A percentile compares a stretch with the other conserved stretches of the same genome.
These are phyloP conservation scores for Drosophila pseudoananassae DNA, from an alignment of 1,140 invertebrate genomes.

Conservation along the genomic window DNA sequence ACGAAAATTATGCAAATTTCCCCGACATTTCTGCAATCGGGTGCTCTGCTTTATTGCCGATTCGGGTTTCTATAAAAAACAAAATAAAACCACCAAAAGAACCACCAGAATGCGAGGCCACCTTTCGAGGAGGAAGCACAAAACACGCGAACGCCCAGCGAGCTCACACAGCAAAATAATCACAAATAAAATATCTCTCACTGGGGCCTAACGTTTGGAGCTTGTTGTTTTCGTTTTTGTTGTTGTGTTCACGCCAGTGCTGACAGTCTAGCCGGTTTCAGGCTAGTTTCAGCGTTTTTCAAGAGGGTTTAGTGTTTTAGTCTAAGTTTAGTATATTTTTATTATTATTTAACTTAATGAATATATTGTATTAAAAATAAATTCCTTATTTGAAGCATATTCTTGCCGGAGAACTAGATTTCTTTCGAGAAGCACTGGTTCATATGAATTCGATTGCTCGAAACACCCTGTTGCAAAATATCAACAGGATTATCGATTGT, in stretches of 20 bases:
- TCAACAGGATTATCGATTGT: too few relatives aligned
- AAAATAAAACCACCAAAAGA: slow-evolving; percentile 9
- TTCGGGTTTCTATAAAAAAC: slow-evolving; percentile 24
- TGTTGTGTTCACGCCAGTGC: not conserved
- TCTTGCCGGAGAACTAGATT: too few relatives aligned
- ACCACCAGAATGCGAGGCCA: slow-evolving; percentile 1
- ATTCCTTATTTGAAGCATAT: too few relatives aligned
- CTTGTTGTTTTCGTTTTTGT: not conserved
- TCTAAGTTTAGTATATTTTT: too few relatives aligned
- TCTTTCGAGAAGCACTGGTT: too few relatives aligned
- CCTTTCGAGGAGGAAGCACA: slow-evolving; percentile 22
- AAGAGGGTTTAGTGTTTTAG: too few relatives aligned
- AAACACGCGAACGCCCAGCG: slow-evolving; percentile 20
- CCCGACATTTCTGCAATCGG: slow-evolving; percentile 24
- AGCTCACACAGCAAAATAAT: slow-evolving; percentile 10
- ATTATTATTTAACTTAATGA: too few relatives aligned
- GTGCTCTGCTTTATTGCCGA: slow-evolving; percentile 9
- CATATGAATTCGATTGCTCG: too few relatives aligned
- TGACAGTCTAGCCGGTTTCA: too few relatives aligned
- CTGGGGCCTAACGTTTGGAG: not conserved
- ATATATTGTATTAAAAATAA: too few relatives aligned
- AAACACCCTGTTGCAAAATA: too few relatives aligned
- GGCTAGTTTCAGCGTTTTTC: too few relatives aligned
- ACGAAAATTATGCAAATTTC: slow-evolving; percentile 56
- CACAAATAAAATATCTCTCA: slow-evolving; percentile 1